Conservation (phyloP, 2,113 vertebrate species). For the Paratilapia polleni region DNA sequence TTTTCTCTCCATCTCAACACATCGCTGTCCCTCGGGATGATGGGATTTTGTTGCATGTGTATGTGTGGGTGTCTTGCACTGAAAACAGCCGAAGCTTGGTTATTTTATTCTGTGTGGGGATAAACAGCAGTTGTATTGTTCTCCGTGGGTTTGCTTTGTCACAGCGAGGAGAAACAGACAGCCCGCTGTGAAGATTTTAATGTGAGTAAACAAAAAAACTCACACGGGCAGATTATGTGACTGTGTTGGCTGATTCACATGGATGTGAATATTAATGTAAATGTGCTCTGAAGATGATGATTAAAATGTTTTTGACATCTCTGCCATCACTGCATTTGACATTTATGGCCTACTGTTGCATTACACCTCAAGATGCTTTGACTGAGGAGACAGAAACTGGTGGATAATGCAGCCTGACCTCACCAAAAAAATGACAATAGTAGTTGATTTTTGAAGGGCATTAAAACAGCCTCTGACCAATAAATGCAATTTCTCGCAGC, state of each 20-base stretch:
- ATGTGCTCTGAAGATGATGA: neutral
- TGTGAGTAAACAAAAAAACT: neutral
- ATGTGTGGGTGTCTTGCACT: neutral
- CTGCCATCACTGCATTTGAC: neutral
- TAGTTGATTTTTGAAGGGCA: neutral
- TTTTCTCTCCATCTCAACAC: neutral
- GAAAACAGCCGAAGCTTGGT: neutral
- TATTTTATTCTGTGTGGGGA: neutral
- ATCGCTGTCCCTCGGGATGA: neutral
- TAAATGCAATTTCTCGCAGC: neutral
- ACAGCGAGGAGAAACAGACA: neutral
- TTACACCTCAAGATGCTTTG: neutral
- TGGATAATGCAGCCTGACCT: neutral
- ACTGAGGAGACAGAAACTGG: neutral
- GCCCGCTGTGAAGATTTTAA: neutral
- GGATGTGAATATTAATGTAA: neutral
- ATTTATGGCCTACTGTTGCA: neutral
- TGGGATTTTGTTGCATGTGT: neutral
- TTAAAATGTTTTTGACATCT: neutral
- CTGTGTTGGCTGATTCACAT: neutral
- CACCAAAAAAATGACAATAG: neutral
- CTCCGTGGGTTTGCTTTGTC: constrained; percentile 12
- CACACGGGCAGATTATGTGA: neutral
- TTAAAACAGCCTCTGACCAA: neutral
- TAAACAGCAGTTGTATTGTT: constrained; percentile 1